These are phyloP conservation scores for Emys orbicularis DNA, from an alignment of 2,797 vertebrate genomes.

Conservation along the genomic window DNA sequence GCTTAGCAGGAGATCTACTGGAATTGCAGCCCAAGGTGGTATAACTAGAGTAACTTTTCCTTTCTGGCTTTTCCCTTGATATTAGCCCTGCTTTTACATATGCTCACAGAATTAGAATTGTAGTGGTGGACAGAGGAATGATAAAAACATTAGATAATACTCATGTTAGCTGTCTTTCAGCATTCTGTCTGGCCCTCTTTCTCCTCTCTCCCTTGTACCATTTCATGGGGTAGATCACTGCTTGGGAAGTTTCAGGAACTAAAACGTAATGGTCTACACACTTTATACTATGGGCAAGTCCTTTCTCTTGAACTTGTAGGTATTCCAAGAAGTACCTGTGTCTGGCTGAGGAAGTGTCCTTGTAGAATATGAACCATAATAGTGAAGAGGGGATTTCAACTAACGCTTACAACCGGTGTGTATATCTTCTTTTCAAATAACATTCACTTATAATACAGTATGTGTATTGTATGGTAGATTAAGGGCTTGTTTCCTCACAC, in stretches of 20 bases:
- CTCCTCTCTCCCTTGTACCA: not conserved
- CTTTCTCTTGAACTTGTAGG: conserved; percentile 87
- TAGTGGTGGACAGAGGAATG: rapidly evolving
- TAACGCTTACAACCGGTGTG: conserved; percentile 83
- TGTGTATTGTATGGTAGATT: not conserved
- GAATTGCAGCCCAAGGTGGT: rapidly evolving
- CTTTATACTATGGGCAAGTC: conserved; percentile 86
- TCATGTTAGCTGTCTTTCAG: not conserved
- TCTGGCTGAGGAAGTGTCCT: conserved; percentile 84
- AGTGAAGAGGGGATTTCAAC: conserved; percentile 84
- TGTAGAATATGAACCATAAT: conserved; percentile 82
- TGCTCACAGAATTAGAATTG: rapidly evolving
- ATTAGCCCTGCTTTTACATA: not conserved
- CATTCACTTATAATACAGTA: not conserved
- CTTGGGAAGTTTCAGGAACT: conserved; percentile 65
- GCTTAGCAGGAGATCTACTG: rapidly evolving
- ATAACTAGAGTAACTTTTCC: not conserved
- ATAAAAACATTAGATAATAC: rapidly evolving
- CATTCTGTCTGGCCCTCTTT: not conserved
- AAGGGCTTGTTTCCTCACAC: rapidly evolving
- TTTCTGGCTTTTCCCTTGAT: rapidly evolving
- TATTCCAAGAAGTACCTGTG: conserved; percentile 82
- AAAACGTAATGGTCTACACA: conserved; percentile 59
- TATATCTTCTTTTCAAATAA: conserved; percentile 78
- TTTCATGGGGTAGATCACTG: conserved; percentile 35